Base-by-base conservation (phyloP, 2,113 vertebrate genomes). In the Neodontobutis hainanensis region DNA sequence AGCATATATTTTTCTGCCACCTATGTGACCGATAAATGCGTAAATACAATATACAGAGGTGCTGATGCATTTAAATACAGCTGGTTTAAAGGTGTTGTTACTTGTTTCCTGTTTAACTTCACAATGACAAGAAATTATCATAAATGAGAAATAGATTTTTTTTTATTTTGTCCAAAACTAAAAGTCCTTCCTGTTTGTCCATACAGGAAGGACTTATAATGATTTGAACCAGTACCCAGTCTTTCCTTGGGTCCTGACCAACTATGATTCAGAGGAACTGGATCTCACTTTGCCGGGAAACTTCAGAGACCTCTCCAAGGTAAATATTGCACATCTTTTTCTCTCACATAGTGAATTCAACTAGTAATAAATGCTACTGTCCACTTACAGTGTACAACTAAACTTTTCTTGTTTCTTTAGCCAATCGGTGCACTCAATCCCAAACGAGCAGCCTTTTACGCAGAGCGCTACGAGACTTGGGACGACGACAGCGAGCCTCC, bases 221-320 rank as follows among this genome's bases (percentile, higher is more conserved):
- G 96, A 99, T 84, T 86, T 99, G 83, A 99, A 96, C 86, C 97
- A 99, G 84, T 99, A 99, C 70, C 97, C 97, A 1, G 93, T 99
- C 62, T 99, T 99, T 90, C 97, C 97, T 0, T 99, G 97, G 97
- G 97, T 99, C 62, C 91, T 99, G 90, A 99, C 97, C 81, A 99
- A 99, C 90, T 99, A 96, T 47, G 97, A 99, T 72, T 98, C 96
- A 16, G 97, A 98, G 81, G 96, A 98, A 71, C 89, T 98, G 77
- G 97, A 99, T 85, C 94, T 99, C 70, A 99, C 97, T 60, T 90
- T 99, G 66, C 97, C 97, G 35, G 96, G 95, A 63, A 99, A 99
- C 93, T 99, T 99, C 92, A 94, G 97, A 89, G 97, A 99, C 88
- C 94, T 99, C 70, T 99, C 97, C 85, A 99, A 99, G 96, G 97